Evolutionary conservation across 2,888 invertebrate genomes (phyloP).

Genomic region (Eulithis prunata): DNA sequence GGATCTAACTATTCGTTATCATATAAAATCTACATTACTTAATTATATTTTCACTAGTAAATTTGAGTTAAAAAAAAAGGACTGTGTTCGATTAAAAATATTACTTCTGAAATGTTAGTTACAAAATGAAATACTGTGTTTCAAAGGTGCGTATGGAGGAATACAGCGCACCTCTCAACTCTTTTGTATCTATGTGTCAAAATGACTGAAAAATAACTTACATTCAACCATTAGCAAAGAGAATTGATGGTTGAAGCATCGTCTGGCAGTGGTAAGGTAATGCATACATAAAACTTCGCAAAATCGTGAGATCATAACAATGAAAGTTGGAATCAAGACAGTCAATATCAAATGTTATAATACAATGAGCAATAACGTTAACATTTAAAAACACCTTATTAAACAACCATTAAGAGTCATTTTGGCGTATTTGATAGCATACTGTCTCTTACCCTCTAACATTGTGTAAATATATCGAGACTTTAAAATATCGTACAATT

Average conservation of each 20-base stretch:
- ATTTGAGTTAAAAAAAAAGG: constrained; percentile 37
- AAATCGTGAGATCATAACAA: constrained; percentile 32
- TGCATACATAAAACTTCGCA: constrained; percentile 22
- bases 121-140: not conserved
- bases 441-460: constrained; percentile 9
- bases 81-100: constrained; percentile 12
- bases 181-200: too few relatives aligned
- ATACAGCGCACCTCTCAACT: too few relatives aligned
- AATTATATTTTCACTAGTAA: constrained; percentile 40
- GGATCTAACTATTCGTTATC: constrained; percentile 48
- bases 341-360: constrained; percentile 40
- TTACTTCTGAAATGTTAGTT: not conserved
- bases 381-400: constrained; percentile 44
- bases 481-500: constrained; percentile 59
- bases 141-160: not conserved
- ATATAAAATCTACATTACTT: constrained; percentile 60
- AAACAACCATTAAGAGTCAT: constrained; percentile 37
- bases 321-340: constrained; percentile 23
- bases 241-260: constrained; percentile 41
- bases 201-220: not conserved
- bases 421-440: constrained; percentile 29
- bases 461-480: constrained; percentile 40
- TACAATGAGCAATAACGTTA: constrained; percentile 52
- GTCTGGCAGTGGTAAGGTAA: constrained; percentile 54
- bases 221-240: not conserved